Conservation (phyloP, 2,888 invertebrate species). For the Globia sparganii region DNA sequence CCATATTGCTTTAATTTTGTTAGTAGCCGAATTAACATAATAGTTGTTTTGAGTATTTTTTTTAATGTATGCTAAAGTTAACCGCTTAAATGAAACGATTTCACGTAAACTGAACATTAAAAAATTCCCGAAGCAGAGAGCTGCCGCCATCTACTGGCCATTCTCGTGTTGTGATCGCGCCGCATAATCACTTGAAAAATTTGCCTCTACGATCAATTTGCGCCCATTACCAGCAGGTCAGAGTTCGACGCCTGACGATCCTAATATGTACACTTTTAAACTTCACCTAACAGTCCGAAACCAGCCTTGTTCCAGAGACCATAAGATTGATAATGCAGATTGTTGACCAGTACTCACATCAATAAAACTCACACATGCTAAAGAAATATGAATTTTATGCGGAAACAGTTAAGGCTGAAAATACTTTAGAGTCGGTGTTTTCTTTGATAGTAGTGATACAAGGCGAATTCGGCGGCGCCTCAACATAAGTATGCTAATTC, state of each 20-base stretch:
- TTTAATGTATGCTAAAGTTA: slow-evolving; percentile 19
- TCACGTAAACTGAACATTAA: slow-evolving; percentile 21
- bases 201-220: slow-evolving; percentile 84
- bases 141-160: slow-evolving; percentile 45
- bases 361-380: slow-evolving; percentile 58
- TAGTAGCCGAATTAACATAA: too few relatives aligned
- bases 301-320: slow-evolving; percentile 36
- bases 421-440: slow-evolving; percentile 71
- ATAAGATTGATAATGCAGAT: slow-evolving; percentile 59
- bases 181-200: slow-evolving; percentile 78
- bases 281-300: slow-evolving; percentile 44
- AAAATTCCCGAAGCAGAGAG: slow-evolving; percentile 18
- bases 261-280: slow-evolving; percentile 69
- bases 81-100: slow-evolving; percentile 26
- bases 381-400: slow-evolving; percentile 66
- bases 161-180: slow-evolving; percentile 61
- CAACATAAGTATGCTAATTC: slow-evolving; percentile 85
- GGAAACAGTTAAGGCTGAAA: slow-evolving; percentile 58
- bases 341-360: slow-evolving; percentile 18
- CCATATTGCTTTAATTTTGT: too few relatives aligned
- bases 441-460: slow-evolving; percentile 80
- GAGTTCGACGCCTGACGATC: slow-evolving; percentile 78
- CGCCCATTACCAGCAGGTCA: slow-evolving; percentile 82
- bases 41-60: too few relatives aligned
- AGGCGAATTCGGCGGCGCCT: slow-evolving; percentile 84